Percentiles rank a stretch among this genome's conserved stretches.
phyloP scores from a whole-genome alignment of 2,888 invertebrate species.

The Pediacus dermestoides region DNA sequence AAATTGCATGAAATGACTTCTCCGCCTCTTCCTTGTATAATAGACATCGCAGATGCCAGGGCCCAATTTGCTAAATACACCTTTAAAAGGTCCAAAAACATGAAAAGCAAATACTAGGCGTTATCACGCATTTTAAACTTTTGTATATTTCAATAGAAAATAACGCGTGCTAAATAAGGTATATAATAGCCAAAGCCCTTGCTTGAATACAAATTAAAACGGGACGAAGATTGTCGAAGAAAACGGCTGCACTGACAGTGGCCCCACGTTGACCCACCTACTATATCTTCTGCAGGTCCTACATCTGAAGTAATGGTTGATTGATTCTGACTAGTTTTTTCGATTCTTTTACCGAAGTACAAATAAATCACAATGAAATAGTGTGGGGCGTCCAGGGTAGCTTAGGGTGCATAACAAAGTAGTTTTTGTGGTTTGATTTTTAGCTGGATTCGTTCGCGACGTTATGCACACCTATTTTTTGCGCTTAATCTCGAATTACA shows the following conservation, averaged over 20 bases:
- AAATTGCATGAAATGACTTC: too few relatives aligned
- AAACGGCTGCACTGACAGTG: slow-evolving; percentile 39
- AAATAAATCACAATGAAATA: slow-evolving; percentile 53
- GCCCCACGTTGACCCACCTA: slow-evolving; percentile 46
- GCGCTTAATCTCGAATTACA: slow-evolving; percentile 23
- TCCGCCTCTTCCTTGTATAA: too few relatives aligned
- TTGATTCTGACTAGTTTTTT: slow-evolving; percentile 52
- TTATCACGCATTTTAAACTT: not conserved
- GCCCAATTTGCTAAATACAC: slow-evolving; percentile 32
- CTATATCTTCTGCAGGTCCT: slow-evolving; percentile 50
- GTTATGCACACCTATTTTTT: slow-evolving; percentile 26
- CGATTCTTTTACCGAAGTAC: slow-evolving; percentile 52
- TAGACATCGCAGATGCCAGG: too few relatives aligned
- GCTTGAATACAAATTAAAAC: not conserved
- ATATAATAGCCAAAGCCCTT: slow-evolving; percentile 2
- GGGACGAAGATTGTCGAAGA: not conserved
- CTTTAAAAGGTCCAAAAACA: slow-evolving; percentile 20
- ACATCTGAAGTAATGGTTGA: slow-evolving; percentile 51
- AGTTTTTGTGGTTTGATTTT: slow-evolving; percentile 48
- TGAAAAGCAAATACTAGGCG: slow-evolving; percentile 6
- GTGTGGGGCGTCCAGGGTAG: slow-evolving; percentile 41
- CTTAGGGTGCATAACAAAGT: slow-evolving; percentile 51
- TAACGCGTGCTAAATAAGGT: not conserved
- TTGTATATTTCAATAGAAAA: not conserved
- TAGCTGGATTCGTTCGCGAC: slow-evolving; percentile 27